phyloP scores from a whole-genome alignment of 2,113 vertebrate species.

The Pavo muticus region DNA sequence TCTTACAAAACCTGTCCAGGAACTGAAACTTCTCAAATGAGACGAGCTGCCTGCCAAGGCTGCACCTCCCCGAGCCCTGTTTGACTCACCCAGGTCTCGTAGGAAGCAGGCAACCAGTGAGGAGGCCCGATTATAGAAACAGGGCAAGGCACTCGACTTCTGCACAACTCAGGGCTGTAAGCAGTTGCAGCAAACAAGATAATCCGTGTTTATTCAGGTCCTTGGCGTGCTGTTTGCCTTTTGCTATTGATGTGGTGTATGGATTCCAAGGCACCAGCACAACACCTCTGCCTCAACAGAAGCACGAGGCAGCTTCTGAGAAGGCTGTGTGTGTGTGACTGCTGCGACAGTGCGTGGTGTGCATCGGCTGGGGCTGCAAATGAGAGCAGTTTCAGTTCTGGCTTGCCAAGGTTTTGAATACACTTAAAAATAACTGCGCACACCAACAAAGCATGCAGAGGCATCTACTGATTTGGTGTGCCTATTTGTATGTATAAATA shows the following conservation, averaged over 20 bases:
- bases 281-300: background rate
- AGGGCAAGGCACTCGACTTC: background rate
- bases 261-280: background rate
- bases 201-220: background rate
- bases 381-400: background rate
- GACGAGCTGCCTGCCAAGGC: background rate
- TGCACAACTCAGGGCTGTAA: background rate
- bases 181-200: background rate
- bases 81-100: background rate
- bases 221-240: background rate
- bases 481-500: fast-evolving
- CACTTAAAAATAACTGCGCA: background rate
- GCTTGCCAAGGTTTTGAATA: background rate
- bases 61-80: background rate
- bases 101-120: background rate
- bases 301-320: background rate
- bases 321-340: fast-evolving
- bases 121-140: background rate
- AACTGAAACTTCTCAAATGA: conserved; percentile 9
- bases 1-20: conserved; percentile 31
- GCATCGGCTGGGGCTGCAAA: background rate
- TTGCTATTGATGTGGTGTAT: background rate
- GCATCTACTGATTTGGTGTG: background rate
- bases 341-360: fast-evolving
- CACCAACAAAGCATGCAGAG: background rate